Percentiles rank a stretch among this genome's conserved stretches.
Conservation (phyloP, 1,140 invertebrate species). For the Monomorium pharaonis region DNA sequence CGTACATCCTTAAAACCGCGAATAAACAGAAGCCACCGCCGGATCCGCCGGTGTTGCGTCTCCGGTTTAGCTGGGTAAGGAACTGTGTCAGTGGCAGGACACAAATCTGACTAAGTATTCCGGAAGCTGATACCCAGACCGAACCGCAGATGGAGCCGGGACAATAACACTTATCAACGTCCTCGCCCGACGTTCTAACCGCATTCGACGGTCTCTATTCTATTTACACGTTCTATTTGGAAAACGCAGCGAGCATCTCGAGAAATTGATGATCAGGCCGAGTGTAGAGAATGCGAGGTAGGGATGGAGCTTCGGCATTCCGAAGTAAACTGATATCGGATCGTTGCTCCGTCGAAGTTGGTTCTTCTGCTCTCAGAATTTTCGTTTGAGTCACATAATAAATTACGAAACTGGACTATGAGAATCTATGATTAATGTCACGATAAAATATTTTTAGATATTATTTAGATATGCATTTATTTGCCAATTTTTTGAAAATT, state of each 20-base stretch:
- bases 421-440: background rate
- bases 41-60: constrained; percentile 41
- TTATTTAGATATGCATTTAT: background rate
- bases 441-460: background rate
- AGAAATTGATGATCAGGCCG: background rate
- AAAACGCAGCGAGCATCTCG: constrained; percentile 8
- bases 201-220: constrained; percentile 60
- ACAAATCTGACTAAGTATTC: constrained; percentile 69
- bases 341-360: too few relatives aligned
- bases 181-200: constrained; percentile 66
- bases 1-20: constrained; percentile 34
- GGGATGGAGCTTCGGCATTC: too few relatives aligned
- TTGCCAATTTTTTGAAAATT: background rate
- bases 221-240: constrained; percentile 58
- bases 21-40: constrained; percentile 43
- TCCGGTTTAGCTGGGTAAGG: background rate
- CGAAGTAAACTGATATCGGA: too few relatives aligned
- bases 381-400: too few relatives aligned
- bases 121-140: constrained; percentile 74
- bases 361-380: background rate
- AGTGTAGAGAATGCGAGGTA: background rate
- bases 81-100: constrained; percentile 47
- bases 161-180: constrained; percentile 77
- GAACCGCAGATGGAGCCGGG: constrained; percentile 72
- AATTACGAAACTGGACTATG: too few relatives aligned